These are phyloP conservation scores for Drosophila siamana DNA, from an alignment of 2,888 invertebrate species.

Conservation along the genomic window DNA sequence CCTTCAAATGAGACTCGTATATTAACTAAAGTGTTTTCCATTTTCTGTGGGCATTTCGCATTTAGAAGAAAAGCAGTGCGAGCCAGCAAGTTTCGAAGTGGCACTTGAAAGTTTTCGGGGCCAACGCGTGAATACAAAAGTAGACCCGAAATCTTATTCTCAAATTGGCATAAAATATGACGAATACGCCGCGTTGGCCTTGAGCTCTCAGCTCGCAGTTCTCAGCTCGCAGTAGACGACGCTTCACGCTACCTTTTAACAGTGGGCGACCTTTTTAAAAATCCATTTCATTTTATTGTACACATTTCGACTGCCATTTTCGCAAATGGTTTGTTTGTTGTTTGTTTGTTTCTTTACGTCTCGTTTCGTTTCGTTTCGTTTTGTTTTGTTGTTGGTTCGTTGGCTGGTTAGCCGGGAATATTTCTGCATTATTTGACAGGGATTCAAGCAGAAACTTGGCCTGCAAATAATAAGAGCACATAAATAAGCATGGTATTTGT, in stretches of 20 bases:
- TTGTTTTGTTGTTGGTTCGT: constrained; percentile 17
- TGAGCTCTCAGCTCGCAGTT: constrained; percentile 26
- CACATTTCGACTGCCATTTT: constrained; percentile 49
- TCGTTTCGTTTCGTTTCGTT: neutral
- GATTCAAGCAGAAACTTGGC: constrained; percentile 60
- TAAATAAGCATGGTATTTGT: constrained; percentile 60
- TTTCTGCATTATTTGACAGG: constrained; percentile 75
- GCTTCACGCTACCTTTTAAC: constrained; percentile 26
- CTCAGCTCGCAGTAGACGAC: constrained; percentile 22
- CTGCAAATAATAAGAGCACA: constrained; percentile 53
- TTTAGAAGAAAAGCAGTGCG: neutral
- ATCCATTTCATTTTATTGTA: constrained; percentile 64
- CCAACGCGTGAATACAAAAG: constrained; percentile 26
- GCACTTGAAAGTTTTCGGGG: constrained; percentile 34
- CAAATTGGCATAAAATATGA: constrained; percentile 64
- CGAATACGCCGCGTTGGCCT: constrained; percentile 59
- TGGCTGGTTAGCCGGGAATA: constrained; percentile 55
- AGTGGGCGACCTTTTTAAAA: constrained; percentile 65
- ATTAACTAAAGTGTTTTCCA: constrained; percentile 7
- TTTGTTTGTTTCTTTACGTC: constrained; percentile 16
- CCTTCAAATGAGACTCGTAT: neutral
- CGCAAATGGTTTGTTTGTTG: constrained; percentile 41
- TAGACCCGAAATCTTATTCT: constrained; percentile 28
- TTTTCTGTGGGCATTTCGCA: neutral
- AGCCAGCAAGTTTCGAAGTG: constrained; percentile 9